Evolutionary conservation across 2,888 invertebrate species (phyloP), one percentile per base, ranked within the genome.

Genomic region (Yponomeuta evonymella): DNA sequence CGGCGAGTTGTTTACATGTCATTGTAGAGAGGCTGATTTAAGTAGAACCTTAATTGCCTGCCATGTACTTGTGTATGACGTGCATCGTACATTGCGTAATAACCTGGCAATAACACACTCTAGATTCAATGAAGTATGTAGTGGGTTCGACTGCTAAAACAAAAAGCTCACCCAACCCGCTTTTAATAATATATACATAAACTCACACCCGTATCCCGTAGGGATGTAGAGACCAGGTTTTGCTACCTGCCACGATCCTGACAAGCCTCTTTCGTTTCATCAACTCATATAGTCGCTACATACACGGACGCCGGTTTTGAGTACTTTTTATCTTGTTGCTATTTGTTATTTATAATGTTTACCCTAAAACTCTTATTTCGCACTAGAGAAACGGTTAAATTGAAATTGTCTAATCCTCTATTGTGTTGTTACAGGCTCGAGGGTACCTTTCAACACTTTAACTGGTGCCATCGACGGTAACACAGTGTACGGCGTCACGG

Each of bases 391-490:
- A 33, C 33, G 33, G 43, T 43, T 5, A 43, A 1, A 43, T 43
- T 43, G 43, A 43, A 8, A 43, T 43, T 43, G 5, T 67, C 30
- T 36, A 33, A 23, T 67, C 63, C 11, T 48, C 64, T 73, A 75
- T 76, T 63, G 74, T 72, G 85, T 12, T 58, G 51, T 58, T 82
- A 48, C 81, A 95, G 96, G 97, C 72, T 97, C 97, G 36, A 94
- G 97, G 78, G 93, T 94, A 71, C 97, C 96, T 71, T 97, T 96
- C 89, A 98, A 98, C 85, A 96, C 97, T 1, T 89, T 98, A 51
- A 97, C 98, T 3, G 96, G 97, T 48, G 95, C 95, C 33, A 93
- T 98, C 62, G 98, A 98, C 86, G 98, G 95, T 70, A 97, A 97
- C 82, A 98, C 97, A 2, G 95, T 98, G 1, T 98, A 98, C 79